phyloP scores from a whole-genome alignment of 2,113 vertebrate species.

The Antechinus flavipes region DNA sequence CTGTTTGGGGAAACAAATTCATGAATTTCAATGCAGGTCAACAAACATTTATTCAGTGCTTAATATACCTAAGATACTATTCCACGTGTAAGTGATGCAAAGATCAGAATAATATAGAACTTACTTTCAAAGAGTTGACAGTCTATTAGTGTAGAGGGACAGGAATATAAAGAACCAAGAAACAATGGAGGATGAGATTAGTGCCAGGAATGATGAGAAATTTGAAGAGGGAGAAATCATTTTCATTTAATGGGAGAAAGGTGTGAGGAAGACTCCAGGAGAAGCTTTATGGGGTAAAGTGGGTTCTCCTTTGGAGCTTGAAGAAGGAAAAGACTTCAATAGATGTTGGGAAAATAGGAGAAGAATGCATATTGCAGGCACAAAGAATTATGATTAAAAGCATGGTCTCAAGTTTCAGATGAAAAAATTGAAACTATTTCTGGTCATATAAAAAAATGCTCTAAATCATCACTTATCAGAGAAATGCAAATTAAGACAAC shows the following conservation, averaged over 20 bases:
- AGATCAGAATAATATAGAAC: background rate
- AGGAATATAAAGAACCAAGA: background rate
- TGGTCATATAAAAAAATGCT: no score
- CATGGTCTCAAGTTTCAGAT: background rate
- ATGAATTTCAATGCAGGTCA: slow-evolving; percentile 12
- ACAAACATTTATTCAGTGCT: background rate
- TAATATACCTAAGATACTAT: background rate
- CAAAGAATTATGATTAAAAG: background rate
- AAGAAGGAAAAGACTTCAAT: background rate
- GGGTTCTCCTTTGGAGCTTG: background rate
- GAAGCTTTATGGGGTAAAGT: background rate
- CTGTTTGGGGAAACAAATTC: slow-evolving; percentile 7
- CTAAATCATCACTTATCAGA: no score
- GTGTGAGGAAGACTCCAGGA: background rate
- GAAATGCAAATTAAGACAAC: no score
- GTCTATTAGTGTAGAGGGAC: background rate
- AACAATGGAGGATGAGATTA: background rate
- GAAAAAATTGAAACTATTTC: no score
- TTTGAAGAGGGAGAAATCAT: background rate
- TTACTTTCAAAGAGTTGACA: background rate
- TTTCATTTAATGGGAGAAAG: background rate
- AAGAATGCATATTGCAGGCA: background rate
- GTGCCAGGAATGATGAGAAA: background rate
- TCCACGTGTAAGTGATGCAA: background rate
- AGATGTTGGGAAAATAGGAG: background rate